Evolutionary conservation across 2,888 invertebrate genomes (phyloP).

Genomic region (Suillia variegata): DNA sequence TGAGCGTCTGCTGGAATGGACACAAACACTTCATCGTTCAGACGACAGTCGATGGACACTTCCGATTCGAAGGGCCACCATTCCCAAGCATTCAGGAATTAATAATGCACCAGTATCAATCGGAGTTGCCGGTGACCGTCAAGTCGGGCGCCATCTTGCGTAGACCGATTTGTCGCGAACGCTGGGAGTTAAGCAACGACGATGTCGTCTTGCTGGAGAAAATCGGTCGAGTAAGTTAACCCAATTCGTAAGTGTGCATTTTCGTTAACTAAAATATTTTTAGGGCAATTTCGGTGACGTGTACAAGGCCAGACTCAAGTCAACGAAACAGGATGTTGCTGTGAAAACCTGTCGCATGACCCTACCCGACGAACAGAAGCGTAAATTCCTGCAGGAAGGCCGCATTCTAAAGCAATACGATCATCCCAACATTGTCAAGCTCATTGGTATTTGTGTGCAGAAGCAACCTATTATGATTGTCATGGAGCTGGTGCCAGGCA

Average conservation of each 20-base stretch:
- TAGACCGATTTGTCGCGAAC: conserved; percentile 84
- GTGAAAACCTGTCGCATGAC: conserved; percentile 96
- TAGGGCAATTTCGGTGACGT: conserved; percentile 99
- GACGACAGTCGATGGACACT: conserved; percentile 89
- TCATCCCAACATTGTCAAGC: conserved; percentile 93
- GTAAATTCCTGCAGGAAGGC: conserved; percentile 94
- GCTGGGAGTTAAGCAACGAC: conserved; percentile 96
- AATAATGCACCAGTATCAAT: conserved; percentile 85
- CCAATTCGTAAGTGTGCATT: background rate
- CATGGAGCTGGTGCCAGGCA: conserved; percentile 86
- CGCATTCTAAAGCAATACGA: conserved; percentile 95
- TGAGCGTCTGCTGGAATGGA: conserved; percentile 95
- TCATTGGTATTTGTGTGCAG: conserved; percentile 97
- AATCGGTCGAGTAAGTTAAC: conserved; percentile 81
- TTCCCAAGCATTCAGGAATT: conserved; percentile 92
- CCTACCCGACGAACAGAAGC: conserved; percentile 90
- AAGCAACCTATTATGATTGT: conserved; percentile 99
- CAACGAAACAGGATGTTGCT: conserved; percentile 85
- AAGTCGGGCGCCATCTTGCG: conserved; percentile 88
- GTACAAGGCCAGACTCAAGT: conserved; percentile 85
- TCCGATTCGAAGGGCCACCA: conserved; percentile 90
- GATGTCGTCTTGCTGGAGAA: conserved; percentile 90
- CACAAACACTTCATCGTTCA: conserved; percentile 98
- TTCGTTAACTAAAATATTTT: conserved; percentile 12
- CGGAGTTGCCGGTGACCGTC: conserved; percentile 87